A percentile compares a stretch with the other conserved stretches of the same genome.
These are phyloP conservation scores for Drosophila maculinotata DNA, from an alignment of 2,888 invertebrate genomes.

Conservation along the genomic window DNA sequence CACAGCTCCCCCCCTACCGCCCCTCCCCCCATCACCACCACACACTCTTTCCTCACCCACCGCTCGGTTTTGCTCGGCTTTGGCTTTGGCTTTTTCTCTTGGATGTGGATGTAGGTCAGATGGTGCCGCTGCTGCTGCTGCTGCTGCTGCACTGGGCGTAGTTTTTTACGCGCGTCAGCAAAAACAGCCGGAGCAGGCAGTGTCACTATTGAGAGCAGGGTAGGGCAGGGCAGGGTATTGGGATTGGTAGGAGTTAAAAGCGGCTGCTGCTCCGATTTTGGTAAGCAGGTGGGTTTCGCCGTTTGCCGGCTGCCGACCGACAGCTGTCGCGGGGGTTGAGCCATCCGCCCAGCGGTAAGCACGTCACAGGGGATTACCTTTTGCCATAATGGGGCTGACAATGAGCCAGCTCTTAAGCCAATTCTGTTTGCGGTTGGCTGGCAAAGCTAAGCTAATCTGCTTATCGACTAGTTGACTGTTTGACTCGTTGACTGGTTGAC, in stretches of 20 bases:
- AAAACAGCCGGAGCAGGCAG: slow-evolving; percentile 39
- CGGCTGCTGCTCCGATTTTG: slow-evolving; percentile 23
- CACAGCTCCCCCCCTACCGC: slow-evolving; percentile 9
- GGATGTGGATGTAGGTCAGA: slow-evolving; percentile 72
- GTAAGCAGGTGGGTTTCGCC: slow-evolving; percentile 29
- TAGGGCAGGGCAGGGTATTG: not conserved
- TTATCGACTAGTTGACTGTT: slow-evolving; percentile 47
- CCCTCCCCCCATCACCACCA: not conserved
- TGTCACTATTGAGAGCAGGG: slow-evolving; percentile 2
- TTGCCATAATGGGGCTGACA: slow-evolving; percentile 50
- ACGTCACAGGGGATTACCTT: slow-evolving; percentile 62
- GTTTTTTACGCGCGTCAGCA: slow-evolving; percentile 77
- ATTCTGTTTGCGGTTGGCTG: slow-evolving; percentile 60
- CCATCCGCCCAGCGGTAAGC: slow-evolving; percentile 24
- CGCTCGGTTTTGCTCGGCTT: slow-evolving; percentile 30
- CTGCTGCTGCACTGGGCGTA: slow-evolving; percentile 65
- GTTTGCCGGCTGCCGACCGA: slow-evolving; percentile 53
- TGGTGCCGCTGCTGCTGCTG: slow-evolving; percentile 34
- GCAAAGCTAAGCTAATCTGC: slow-evolving; percentile 62
- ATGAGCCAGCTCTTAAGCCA: slow-evolving; percentile 60
- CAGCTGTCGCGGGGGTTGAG: slow-evolving; percentile 9
- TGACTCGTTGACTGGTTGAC: slow-evolving; percentile 1
- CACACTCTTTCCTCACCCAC: not conserved
- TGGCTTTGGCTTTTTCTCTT: slow-evolving; percentile 46
- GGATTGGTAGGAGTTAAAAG: not conserved